phyloP scores from a whole-genome alignment of 2,888 invertebrate species.

The Ochlodes sylvanus region DNA sequence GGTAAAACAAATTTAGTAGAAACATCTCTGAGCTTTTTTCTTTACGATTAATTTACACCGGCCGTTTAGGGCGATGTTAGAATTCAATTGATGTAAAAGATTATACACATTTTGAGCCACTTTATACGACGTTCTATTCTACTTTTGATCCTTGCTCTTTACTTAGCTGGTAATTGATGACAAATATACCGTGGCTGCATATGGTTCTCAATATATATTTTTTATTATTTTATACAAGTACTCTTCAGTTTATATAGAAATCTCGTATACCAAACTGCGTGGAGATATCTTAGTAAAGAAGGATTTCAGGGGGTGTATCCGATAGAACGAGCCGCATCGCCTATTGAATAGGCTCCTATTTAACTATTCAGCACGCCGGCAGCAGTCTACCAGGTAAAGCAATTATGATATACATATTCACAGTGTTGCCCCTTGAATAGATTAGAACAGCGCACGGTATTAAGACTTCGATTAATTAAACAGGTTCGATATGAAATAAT shows the following conservation, averaged over 20 bases:
- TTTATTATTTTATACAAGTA: no score
- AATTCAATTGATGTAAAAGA: no score
- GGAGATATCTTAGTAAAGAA: neutral
- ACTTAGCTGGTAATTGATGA: no score
- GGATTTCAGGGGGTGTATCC: conserved; percentile 17
- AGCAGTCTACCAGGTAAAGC: conserved; percentile 5
- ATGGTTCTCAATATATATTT: no score
- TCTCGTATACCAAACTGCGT: neutral
- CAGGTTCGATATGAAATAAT: neutral
- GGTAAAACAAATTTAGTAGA: neutral
- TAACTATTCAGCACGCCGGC: conserved; percentile 17
- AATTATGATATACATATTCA: conserved; percentile 23
- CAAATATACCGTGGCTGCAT: no score
- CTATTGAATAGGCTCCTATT: conserved; percentile 7
- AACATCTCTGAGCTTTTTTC: neutral
- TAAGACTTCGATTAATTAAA: conserved; percentile 17
- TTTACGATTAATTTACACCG: no score
- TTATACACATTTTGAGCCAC: no score
- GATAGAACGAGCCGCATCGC: neutral
- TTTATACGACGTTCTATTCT: no score
- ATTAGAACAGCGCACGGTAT: conserved; percentile 6
- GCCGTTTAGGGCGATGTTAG: no score
- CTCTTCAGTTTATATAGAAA: no score
- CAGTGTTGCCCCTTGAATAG: conserved; percentile 16
- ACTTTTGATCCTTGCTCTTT: no score